These are phyloP conservation scores for Drosophila pachea DNA, from an alignment of 1,140 invertebrate species.

Conservation along the genomic window DNA sequence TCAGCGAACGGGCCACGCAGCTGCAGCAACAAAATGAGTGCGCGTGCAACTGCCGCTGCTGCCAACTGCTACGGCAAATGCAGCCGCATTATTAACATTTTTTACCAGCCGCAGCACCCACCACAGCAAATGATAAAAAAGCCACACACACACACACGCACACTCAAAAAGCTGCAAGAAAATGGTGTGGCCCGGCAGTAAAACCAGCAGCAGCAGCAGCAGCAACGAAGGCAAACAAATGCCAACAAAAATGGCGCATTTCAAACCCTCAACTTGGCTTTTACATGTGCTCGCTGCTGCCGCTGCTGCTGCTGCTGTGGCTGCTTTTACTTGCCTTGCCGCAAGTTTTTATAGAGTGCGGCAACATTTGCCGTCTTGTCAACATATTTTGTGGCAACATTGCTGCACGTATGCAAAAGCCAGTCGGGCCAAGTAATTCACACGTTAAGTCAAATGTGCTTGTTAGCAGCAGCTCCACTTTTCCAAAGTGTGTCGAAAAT, in stretches of 20 bases:
- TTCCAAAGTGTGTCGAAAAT: neutral
- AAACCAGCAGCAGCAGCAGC: slow-evolving; percentile 19
- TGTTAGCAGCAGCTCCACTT: slow-evolving; percentile 35
- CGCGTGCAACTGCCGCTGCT: slow-evolving; percentile 48
- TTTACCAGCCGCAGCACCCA: slow-evolving; percentile 42
- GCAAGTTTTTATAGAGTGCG: slow-evolving; percentile 45
- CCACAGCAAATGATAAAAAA: slow-evolving; percentile 32
- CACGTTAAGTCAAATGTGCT: slow-evolving; percentile 68
- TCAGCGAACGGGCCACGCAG: slow-evolving; percentile 33
- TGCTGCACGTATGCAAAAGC: slow-evolving; percentile 74
- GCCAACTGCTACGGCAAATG: slow-evolving; percentile 52
- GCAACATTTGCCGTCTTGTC: slow-evolving; percentile 50
- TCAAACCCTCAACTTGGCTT: slow-evolving; percentile 52
- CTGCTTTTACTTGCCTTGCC: slow-evolving; percentile 43
- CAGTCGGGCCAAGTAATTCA: slow-evolving; percentile 69
- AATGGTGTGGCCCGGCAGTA: slow-evolving; percentile 53
- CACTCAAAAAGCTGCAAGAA: slow-evolving; percentile 49
- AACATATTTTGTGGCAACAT: slow-evolving; percentile 60
- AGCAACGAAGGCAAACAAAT: slow-evolving; percentile 62
- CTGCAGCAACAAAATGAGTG: slow-evolving; percentile 52
- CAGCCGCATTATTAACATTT: slow-evolving; percentile 75
- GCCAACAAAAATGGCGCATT: slow-evolving; percentile 76
- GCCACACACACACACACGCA: slow-evolving; percentile 10
- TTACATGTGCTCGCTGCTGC: too few species aligned
- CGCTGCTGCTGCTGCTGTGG: slow-evolving; percentile 34